Evolutionary conservation across 2,888 invertebrate species (phyloP).

Genomic region (Plusia festucae): DNA sequence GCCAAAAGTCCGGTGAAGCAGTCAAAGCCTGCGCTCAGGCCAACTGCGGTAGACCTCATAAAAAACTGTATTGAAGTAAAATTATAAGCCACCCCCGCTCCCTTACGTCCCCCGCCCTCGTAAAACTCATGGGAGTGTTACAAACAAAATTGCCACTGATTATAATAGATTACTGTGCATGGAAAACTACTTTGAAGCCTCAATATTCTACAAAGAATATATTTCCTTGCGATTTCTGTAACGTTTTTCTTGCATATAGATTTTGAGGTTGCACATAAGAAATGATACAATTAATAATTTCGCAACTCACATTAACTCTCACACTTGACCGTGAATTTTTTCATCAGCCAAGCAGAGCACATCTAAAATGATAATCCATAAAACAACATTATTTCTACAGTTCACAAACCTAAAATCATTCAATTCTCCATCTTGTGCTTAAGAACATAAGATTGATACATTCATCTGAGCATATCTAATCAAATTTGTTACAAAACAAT

Average conservation of each 20-base stretch:
- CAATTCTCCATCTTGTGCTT: not conserved
- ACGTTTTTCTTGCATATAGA: not conserved
- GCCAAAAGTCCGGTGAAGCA: too few species aligned
- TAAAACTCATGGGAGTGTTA: too few species aligned
- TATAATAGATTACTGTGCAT: too few species aligned
- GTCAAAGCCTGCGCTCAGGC: too few species aligned
- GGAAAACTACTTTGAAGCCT: too few species aligned
- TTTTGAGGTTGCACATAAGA: not conserved
- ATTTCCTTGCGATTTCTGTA: not conserved
- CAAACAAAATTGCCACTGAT: too few species aligned
- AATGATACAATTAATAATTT: conserved; percentile 15
- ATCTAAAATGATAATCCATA: conserved; percentile 41
- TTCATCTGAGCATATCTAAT: not conserved
- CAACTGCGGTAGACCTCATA: too few species aligned
- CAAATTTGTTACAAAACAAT: conserved; percentile 26
- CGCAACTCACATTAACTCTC: conserved; percentile 34
- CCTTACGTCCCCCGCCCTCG: too few species aligned
- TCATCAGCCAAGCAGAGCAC: conserved; percentile 47
- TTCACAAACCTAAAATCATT: not conserved
- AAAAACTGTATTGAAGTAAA: too few species aligned
- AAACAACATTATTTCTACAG: conserved; percentile 17
- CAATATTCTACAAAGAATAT: too few species aligned
- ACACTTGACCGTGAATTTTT: conserved; percentile 48
- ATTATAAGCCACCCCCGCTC: too few species aligned
- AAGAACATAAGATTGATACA: not conserved